Percentiles rank a stretch among this genome's conserved stretches.
Conservation (phyloP, 2,797 vertebrate species). For the Enteromius argenteus region DNA sequence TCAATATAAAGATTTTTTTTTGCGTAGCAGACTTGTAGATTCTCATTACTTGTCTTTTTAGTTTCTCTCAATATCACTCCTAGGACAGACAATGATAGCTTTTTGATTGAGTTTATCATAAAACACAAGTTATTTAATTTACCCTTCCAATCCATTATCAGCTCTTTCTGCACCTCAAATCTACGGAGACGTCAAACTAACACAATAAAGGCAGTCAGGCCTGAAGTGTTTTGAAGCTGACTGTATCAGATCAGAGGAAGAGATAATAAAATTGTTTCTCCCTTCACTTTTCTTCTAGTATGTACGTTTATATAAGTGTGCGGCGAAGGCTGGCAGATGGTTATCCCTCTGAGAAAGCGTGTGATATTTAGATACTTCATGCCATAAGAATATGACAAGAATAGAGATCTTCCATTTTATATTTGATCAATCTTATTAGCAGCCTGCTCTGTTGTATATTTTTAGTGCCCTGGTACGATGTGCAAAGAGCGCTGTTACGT, state of each 20-base stretch:
- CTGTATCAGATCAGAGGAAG: conserved; percentile 53
- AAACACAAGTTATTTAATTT: conserved; percentile 53
- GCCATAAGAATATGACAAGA: conserved; percentile 30
- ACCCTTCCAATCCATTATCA: conserved; percentile 42
- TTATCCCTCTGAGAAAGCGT: conserved; percentile 20
- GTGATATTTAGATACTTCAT: conserved; percentile 23
- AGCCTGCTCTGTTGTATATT: conserved; percentile 9
- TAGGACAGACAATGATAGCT: conserved; percentile 31
- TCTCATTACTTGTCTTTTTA: conserved; percentile 31
- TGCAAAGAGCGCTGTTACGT: not conserved
- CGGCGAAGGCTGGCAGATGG: conserved; percentile 48
- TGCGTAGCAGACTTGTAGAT: not conserved
- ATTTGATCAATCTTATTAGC: conserved; percentile 26
- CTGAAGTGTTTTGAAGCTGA: conserved; percentile 58
- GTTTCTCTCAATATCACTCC: conserved; percentile 20
- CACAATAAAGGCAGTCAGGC: conserved; percentile 52
- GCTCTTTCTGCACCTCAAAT: conserved; percentile 38
- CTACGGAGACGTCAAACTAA: conserved; percentile 40
- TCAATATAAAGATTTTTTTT: not conserved
- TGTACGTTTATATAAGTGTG: conserved; percentile 16
- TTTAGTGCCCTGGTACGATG: not conserved
- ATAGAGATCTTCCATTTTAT: conserved; percentile 30
- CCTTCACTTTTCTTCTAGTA: conserved; percentile 36
- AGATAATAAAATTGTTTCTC: conserved; percentile 59
- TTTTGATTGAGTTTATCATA: conserved; percentile 47